Base-by-base conservation (phyloP, 2,797 vertebrate genomes). In the Hydrocynus forskahlii region DNA sequence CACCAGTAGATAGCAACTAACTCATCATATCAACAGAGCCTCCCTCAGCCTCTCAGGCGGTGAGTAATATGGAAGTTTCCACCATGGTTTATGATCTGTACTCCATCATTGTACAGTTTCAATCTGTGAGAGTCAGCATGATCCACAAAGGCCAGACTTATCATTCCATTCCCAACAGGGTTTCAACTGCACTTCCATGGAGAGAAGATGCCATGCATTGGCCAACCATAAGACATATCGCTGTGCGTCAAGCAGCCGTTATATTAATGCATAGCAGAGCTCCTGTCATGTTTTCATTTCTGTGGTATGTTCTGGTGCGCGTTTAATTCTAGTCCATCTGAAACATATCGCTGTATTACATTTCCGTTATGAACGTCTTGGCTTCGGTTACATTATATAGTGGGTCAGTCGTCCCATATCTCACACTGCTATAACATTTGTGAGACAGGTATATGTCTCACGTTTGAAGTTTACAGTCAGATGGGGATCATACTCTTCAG, bases 291-390 rank as follows among this genome's bases (percentile, higher is more conserved):
- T 72, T 38, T 72, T 60, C 13, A 74, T 74, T 57, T 74, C 72
- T 59, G 12, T 17, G 19, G 25, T 74, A 74, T 74, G 71, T 40
- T 74, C 29, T 55, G 54, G 54, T 55, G 25, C 55, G 9, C 29
- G 50, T 21, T 60, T 74, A 43, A 59, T 60, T 38, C 35, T 59
- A 59, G n/a, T 66, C 50, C 48, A 66, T 66, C 23, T 52, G 21
- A 75, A 62, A 75, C 38, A 63, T 45, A 62, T 55, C 54, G n/a
- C 54, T 74, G 35, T 57, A 73, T 57, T 60, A 74, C n/a, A 74
- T 74, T 76, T 52, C 23, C 66, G 25, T 52, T 52, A 25, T 74
- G 62, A 66, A 66, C 45, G 3, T 45, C 60, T 38, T 76, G 67
- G 60, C 57, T 50, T 77, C 13, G 12, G 63, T 74, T 63, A 69